Percentiles rank a stretch among this genome's conserved stretches.
phyloP scores from a whole-genome alignment of 2,797 vertebrate genomes.

The Syngnathus acus region DNA sequence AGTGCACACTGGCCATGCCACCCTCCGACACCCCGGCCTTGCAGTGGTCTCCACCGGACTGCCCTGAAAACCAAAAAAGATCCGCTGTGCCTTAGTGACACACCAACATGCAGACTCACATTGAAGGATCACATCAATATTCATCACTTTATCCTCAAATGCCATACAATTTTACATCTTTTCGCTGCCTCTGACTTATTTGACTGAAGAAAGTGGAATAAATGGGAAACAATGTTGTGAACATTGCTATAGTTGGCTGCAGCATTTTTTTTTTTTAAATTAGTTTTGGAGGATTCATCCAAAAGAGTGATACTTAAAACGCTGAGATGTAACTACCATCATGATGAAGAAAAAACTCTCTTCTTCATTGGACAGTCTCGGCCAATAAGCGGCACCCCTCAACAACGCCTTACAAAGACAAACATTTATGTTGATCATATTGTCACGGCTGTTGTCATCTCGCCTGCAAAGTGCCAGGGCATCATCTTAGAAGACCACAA shows the following conservation, averaged over 20 bases:
- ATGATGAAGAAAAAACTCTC: conserved; percentile 31
- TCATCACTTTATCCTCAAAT: conserved; percentile 12
- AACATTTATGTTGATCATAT: conserved; percentile 48
- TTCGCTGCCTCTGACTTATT: conserved; percentile 53
- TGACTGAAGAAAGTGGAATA: conserved; percentile 24
- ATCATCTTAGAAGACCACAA: conserved; percentile 74
- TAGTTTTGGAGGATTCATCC: conserved; percentile 22
- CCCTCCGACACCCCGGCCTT: conserved; percentile 91
- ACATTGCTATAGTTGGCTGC: conserved; percentile 40
- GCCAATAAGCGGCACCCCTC: conserved; percentile 38
- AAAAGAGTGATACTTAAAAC: conserved; percentile 61
- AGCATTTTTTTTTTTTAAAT: conserved; percentile 10
- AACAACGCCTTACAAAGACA: conserved; percentile 60
- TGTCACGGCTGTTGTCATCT: conserved; percentile 31
- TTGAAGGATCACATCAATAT: conserved; percentile 16
- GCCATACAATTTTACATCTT: conserved; percentile 42
- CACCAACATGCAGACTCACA: conserved; percentile 45
- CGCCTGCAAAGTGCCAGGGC: conserved; percentile 80
- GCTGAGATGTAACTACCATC: conserved; percentile 33
- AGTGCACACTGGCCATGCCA: conserved; percentile 81
- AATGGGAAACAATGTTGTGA: conserved; percentile 18
- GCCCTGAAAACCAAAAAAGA: conserved; percentile 98
- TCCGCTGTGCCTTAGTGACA: conserved; percentile 90
- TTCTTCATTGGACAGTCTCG: conserved; percentile 37
- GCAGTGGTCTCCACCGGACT: conserved; percentile 96